Evolutionary conservation across 2,888 invertebrate genomes (phyloP).

Genomic region (Atherix ibis): DNA sequence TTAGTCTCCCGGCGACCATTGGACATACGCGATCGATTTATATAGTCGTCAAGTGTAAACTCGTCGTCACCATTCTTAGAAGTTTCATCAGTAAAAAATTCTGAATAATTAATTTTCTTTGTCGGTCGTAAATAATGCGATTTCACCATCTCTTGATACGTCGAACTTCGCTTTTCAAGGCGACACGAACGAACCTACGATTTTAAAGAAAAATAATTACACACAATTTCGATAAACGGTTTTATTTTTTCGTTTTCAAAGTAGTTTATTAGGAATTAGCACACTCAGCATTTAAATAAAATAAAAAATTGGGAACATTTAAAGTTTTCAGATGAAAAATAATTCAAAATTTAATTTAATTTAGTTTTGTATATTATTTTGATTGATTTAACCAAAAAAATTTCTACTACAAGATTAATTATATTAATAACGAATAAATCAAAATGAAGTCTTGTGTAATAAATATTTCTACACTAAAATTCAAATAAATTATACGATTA

Average conservation of each 20-base stretch:
- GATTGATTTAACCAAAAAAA: too few species aligned
- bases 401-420: too few species aligned
- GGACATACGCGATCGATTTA: slow-evolving; percentile 4
- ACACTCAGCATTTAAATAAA: too few species aligned
- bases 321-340: too few species aligned
- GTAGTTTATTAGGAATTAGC: too few species aligned
- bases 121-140: slow-evolving; percentile 30
- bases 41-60: slow-evolving; percentile 8
- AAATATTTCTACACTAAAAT: too few species aligned
- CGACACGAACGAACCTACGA: slow-evolving; percentile 29
- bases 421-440: too few species aligned
- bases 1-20: neutral
- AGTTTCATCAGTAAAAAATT: slow-evolving; percentile 28
- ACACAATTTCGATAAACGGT: neutral
- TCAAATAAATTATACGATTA: too few species aligned
- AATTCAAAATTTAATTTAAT: neutral
- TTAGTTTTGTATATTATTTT: neutral
- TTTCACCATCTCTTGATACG: slow-evolving; percentile 32
- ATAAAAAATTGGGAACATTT: too few species aligned
- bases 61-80: slow-evolving; percentile 13
- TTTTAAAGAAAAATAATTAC: neutral
- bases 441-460: too few species aligned
- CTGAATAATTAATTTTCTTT: slow-evolving; percentile 29
- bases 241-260: too few species aligned
- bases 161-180: slow-evolving; percentile 23